Evolutionary conservation across 2,888 invertebrate genomes (phyloP).

Genomic region (Mesopsocus fuscifrons): DNA sequence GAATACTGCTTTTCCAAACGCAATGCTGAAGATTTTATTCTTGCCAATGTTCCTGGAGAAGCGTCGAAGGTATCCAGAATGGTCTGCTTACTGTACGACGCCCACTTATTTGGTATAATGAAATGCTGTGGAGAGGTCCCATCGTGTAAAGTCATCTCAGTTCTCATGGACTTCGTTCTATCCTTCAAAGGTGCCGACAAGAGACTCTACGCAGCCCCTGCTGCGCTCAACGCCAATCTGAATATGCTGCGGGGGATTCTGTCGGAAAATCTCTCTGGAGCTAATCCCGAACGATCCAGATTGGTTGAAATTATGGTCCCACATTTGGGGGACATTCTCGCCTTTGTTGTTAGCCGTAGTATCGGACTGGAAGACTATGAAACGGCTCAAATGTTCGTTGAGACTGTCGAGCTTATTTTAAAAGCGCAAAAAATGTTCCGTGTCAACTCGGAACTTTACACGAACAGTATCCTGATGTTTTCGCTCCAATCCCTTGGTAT

Average conservation of each 20-base stretch:
- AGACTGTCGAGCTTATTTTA: neutral
- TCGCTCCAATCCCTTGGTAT: neutral
- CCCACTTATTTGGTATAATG: constrained; percentile 1
- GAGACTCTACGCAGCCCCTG: neutral
- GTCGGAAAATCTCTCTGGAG: neutral
- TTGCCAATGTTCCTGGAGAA: neutral
- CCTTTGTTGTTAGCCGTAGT: neutral
- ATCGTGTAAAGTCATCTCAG: neutral
- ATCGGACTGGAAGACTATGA: neutral
- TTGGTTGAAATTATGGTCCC: constrained; percentile 2
- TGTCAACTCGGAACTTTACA: neutral
- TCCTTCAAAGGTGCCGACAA: constrained; percentile 4
- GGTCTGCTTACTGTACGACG: neutral
- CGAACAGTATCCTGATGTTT: neutral
- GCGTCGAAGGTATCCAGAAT: too few species aligned
- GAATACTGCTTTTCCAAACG: constrained; percentile 2
- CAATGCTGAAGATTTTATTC: constrained; percentile 5
- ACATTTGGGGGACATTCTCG: neutral
- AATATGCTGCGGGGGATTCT: neutral
- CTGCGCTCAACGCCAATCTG: neutral
- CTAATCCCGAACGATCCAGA: neutral
- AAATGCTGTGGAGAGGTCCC: constrained; percentile 5
- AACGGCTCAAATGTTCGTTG: neutral
- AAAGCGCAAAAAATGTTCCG: neutral
- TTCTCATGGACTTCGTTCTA: neutral